Conservation (phyloP, 2,888 invertebrate species). For the Atrina japonica region DNA sequence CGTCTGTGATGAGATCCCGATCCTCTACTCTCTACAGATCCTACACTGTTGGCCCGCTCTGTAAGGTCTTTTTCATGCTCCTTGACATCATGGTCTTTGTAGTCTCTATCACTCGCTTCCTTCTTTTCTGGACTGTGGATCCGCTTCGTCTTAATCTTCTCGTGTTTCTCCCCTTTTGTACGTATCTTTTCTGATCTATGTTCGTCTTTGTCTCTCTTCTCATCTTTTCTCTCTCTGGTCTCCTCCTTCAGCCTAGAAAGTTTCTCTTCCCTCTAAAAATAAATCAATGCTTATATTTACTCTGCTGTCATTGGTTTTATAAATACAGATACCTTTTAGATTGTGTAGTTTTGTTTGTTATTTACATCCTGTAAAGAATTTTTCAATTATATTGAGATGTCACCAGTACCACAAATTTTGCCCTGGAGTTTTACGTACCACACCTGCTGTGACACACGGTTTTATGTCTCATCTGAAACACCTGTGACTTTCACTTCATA, state of each 20-base stretch:
- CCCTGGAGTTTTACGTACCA: too few species aligned
- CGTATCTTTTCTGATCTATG: conserved; percentile 27
- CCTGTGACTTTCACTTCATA: too few species aligned
- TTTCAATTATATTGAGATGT: too few species aligned
- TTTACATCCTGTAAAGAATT: too few species aligned
- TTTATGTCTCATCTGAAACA: too few species aligned
- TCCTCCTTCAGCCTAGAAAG: conserved; percentile 40
- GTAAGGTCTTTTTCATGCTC: conserved; percentile 24
- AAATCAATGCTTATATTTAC: not conserved
- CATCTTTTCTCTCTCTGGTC: conserved; percentile 23
- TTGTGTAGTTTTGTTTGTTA: too few species aligned
- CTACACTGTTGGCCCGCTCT: conserved; percentile 43
- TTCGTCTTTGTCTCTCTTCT: conserved; percentile 25
- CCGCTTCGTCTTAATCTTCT: conserved; percentile 56
- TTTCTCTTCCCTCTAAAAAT: not conserved
- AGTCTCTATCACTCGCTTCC: conserved; percentile 35
- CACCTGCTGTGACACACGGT: too few species aligned
- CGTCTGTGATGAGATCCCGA: conserved; percentile 50
- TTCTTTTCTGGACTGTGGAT: conserved; percentile 49
- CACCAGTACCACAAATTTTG: too few species aligned
- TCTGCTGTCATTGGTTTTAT: too few species aligned
- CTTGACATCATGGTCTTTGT: conserved; percentile 46
- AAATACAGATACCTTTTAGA: too few species aligned
- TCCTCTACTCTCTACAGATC: conserved; percentile 51
- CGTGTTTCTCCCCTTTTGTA: conserved; percentile 53